Conservation (phyloP, 1,140 invertebrate species). For the Euura lappo region DNA sequence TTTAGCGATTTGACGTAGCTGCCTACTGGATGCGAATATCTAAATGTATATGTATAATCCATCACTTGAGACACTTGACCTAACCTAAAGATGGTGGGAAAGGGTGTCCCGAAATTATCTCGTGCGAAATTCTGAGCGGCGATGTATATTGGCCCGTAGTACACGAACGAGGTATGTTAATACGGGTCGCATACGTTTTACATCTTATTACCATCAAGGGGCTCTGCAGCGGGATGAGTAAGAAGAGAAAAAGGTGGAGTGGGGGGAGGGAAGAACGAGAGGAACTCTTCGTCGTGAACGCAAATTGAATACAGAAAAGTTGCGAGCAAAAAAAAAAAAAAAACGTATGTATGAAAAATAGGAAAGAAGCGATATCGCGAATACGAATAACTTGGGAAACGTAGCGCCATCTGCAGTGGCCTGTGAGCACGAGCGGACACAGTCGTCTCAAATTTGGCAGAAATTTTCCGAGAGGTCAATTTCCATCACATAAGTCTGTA, state of each 20-base stretch:
- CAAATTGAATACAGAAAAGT: conserved; percentile 7
- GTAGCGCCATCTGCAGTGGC: no score
- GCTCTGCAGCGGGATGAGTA: background rate
- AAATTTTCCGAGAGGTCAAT: no score
- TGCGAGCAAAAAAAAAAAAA: no score
- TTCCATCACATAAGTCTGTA: no score
- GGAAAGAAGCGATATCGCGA: background rate
- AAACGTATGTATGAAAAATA: background rate
- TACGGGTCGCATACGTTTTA: conserved; percentile 2
- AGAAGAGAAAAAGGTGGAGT: background rate
- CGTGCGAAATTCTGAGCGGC: background rate
- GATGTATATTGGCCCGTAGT: background rate
- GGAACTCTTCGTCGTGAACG: background rate
- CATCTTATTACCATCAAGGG: conserved; percentile 5
- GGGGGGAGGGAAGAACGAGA: background rate
- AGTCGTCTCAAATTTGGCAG: no score
- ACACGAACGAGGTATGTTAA: background rate
- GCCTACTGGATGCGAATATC: background rate
- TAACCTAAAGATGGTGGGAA: background rate
- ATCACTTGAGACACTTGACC: conserved; percentile 3
- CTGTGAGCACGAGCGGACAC: no score
- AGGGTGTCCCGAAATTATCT: background rate
- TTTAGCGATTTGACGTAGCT: no score
- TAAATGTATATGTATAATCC: background rate
- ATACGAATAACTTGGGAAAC: no score